Evolutionary conservation across 2,113 vertebrate genomes (phyloP), one percentile per base, ranked within the genome.

Genomic region (Chlorodrepanis virens): DNA sequence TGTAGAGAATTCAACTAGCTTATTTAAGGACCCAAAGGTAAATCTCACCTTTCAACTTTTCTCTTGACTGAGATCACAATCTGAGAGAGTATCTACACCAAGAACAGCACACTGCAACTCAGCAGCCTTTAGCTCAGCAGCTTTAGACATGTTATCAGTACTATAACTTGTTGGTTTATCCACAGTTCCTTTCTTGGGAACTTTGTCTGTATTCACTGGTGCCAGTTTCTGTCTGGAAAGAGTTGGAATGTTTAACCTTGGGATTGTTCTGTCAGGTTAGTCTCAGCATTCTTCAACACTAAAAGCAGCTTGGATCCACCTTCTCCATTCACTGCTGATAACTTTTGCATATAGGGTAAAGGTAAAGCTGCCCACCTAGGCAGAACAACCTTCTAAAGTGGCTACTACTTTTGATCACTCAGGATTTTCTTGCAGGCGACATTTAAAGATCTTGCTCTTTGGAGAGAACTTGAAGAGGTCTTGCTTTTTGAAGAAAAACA

Each of bases 381-480:
- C 53, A 59, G 37, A 68, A 7, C 31, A 52, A 37, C 5, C 11
- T 59, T 42, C 37, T 33, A 22, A 60, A 52, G 37, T 52, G 22
- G 8, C 9, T 64, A 10, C 31, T 91, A 7, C 94, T 97, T 80
- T 69, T 87, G 75, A 87, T 65, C 42, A 87, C 81, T 33, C 89
- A 96, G 74, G 70, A 67, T 67, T 23, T 86, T 81, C 76, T 70
- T 76, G 54, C 22, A 63, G 86, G 80, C 90, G 63, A 59, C 40
- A 27, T 65, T 77, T 76, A 60, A 40, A 89, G n/a, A 23, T 92
- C 81, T 83, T 63, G 13, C 45, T 93, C 76, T 69, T 87, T 60
- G 19, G 10, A 79, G 61, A 61, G 60, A 39, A 93, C 97, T 75
- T 85, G 96, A 83, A 81, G 53, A 88, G 45, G 47, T 90, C 87